Percentiles rank a stretch among this genome's conserved stretches.
Evolutionary conservation across 2,113 vertebrate genomes (phyloP).

Genomic region (Microtus pennsylvanicus): DNA sequence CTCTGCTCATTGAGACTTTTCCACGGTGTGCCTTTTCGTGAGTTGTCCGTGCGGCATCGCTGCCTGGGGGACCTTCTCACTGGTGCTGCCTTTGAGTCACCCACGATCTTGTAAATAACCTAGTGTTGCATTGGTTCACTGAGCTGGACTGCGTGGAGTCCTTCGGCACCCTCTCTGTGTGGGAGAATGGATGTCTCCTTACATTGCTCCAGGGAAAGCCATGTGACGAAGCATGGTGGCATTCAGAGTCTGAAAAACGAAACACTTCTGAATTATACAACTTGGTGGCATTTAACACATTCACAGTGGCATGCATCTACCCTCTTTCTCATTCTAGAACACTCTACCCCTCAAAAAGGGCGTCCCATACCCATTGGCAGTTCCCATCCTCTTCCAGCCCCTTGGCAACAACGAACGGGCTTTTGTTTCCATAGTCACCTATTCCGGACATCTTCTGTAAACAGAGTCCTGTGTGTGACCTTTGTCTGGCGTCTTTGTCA

Average conservation of each 20-base stretch:
- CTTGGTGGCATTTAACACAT: background rate
- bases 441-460: background rate
- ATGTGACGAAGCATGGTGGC: no score
- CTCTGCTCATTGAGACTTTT: background rate
- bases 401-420: no score
- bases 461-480: background rate
- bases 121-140: background rate
- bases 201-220: background rate
- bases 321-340: background rate
- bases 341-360: background rate
- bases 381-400: no score
- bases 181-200: background rate
- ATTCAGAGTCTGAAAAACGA: background rate
- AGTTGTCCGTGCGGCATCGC: background rate
- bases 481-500: background rate
- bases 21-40: background rate
- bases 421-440: background rate
- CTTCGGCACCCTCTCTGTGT: background rate
- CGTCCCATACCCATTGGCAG: background rate
- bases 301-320: fast-evolving
- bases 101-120: background rate
- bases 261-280: background rate
- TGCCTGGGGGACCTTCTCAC: background rate
- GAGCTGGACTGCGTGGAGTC: background rate
- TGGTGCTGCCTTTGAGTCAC: background rate